phyloP scores from a whole-genome alignment of 2,113 vertebrate species.

The Carassius gibelio region DNA sequence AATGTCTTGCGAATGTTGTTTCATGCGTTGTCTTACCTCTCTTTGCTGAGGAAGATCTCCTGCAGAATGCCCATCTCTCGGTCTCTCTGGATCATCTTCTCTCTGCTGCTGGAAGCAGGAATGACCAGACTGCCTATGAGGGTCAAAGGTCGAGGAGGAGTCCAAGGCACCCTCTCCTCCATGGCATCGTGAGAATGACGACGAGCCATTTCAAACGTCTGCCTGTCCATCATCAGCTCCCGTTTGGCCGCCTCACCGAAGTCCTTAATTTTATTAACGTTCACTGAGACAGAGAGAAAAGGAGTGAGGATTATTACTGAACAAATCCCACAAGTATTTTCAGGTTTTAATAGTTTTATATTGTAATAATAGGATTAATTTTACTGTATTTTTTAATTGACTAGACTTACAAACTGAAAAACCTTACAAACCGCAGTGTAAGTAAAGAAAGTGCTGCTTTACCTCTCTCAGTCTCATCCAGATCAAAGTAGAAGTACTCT shows the following conservation, averaged over 20 bases:
- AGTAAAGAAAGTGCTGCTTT: not conserved
- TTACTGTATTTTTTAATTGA: not conserved
- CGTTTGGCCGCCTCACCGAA: constrained; percentile 93
- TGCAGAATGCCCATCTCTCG: constrained; percentile 93
- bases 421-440: not conserved
- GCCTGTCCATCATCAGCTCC: constrained; percentile 91
- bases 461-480: constrained; percentile 95
- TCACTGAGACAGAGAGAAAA: constrained; percentile 74
- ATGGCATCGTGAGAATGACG: constrained; percentile 90
- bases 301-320: not conserved
- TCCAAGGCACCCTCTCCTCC: constrained; percentile 92
- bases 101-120: constrained; percentile 84
- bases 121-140: constrained; percentile 78
- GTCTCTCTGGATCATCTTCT: constrained; percentile 87
- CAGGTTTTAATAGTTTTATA: not conserved
- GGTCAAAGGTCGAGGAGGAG: constrained; percentile 78
- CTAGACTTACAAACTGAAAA: not conserved
- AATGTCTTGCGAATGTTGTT: not conserved
- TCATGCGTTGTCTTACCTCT: constrained; percentile 77
- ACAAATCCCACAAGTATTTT: not conserved
- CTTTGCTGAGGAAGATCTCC: constrained; percentile 94
- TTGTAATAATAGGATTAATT: not conserved
- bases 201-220: constrained; percentile 91
- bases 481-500: constrained; percentile 92
- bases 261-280: constrained; percentile 97